A percentile compares a stretch with the other conserved stretches of the same genome.
These are phyloP conservation scores for Ephydatia muelleri DNA, from an alignment of 37 sponge, comb jelly and placozoan genomes.

Conservation along the genomic window DNA sequence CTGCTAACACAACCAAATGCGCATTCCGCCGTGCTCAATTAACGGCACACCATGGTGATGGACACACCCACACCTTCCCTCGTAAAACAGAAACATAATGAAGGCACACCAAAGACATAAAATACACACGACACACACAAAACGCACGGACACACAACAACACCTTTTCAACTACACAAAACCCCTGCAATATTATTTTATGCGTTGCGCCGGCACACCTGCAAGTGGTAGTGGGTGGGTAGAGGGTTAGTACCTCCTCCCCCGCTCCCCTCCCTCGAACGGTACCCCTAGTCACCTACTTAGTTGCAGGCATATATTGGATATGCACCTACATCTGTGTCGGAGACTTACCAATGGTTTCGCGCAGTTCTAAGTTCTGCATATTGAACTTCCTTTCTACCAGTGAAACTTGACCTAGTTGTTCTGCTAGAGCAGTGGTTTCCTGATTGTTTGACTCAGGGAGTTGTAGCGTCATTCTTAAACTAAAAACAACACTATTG, in stretches of 20 bases:
- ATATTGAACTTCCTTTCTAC: conserved; percentile 51
- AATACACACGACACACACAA: neutral
- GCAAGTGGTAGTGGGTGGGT: neutral
- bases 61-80: no score
- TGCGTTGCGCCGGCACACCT: conserved; percentile 19
- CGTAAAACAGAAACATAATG: neutral
- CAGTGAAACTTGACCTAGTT: conserved; percentile 61
- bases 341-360: conserved; percentile 69
- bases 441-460: neutral
- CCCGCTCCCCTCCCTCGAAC: conserved; percentile 82
- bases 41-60: no score
- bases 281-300: neutral
- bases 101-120: no score
- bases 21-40: no score
- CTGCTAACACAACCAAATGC: neutral
- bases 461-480: neutral
- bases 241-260: conserved; percentile 59
- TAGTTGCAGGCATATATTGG: neutral
- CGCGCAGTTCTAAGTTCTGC: conserved; percentile 67
- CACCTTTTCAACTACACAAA: neutral
- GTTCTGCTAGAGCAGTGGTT: conserved; percentile 39
- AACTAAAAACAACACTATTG: neutral
- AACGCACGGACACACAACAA: neutral
- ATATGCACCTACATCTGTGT: conserved; percentile 29
- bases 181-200: neutral